Evolutionary conservation across 2,888 invertebrate genomes (phyloP), one percentile per base, ranked within the genome.

Genomic region (Imbricaverruca yamaguchii): DNA sequence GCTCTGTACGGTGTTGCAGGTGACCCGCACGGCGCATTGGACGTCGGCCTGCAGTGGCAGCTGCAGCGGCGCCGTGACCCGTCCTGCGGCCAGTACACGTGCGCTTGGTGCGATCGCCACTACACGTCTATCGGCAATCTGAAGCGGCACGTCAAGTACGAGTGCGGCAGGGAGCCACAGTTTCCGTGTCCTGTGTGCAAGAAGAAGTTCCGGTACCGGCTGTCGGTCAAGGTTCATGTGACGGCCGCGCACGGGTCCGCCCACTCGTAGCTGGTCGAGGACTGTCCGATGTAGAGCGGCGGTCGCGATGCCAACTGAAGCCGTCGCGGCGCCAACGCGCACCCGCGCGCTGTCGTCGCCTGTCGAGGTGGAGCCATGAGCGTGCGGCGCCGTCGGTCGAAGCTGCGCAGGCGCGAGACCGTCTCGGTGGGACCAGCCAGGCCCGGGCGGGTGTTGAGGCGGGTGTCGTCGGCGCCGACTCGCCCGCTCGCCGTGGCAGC

Each of bases 161-260:
- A 92, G 89, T 93, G 92, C 88, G 92, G 91, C 84, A 92, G 91
- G 89, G 92, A 90, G 87, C 93, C 91, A 85, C 91, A 90, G 89
- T 93, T 91, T 90, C 91, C 89, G 87, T 94, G 94, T 85, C 91
- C 91, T 80, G 90, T 91, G 87, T 94, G 94, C 89, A 81, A 82
- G 79, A 83, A 81, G 77, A 83, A 82, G 69, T 84, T 84, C 81
- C 84, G 83, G 61, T 83, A 84, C 61, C 81, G 83, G 21, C 84
- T 83, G 80, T 83, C 83, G 65, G 82, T 84, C 67, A 83, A 84
- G 78, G 83, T 83, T 55, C 84, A 84, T 63, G 83, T 83, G 21
- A 81, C 82, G 57, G 82, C 83, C 67, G 83, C 83, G 25, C 83
- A 83, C 79, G 57, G 57, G 25, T 13, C 79, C 55, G 57, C 57